Percentiles rank a stretch among this genome's conserved stretches.
Evolutionary conservation across 2,797 vertebrate species (phyloP).

Genomic region (Hemitrygon akajei): DNA sequence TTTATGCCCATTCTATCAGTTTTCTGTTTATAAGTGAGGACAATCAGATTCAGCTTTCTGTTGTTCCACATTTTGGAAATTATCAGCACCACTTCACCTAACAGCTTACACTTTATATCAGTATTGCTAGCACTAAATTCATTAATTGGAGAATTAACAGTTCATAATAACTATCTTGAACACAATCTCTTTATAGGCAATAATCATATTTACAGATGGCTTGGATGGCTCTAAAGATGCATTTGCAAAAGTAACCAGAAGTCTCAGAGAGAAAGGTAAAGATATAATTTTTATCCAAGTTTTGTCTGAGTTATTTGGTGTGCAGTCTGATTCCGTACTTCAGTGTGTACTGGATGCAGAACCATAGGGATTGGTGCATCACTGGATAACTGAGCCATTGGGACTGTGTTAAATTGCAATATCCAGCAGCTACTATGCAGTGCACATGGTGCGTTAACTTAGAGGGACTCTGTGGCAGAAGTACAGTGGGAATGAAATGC

Average conservation of each 20-base stretch:
- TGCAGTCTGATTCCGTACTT: not conserved
- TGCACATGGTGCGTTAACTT: not conserved
- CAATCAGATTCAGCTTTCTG: not conserved
- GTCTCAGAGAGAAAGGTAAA: slow-evolving; percentile 2
- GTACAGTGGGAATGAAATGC: not conserved
- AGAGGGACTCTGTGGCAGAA: not conserved
- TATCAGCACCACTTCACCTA: not conserved
- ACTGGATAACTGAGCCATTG: too few relatives aligned
- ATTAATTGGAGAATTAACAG: not conserved
- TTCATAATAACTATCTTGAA: not conserved
- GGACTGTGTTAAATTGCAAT: too few relatives aligned
- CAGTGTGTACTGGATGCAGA: not conserved
- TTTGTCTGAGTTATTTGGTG: not conserved
- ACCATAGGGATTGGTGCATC: too few relatives aligned
- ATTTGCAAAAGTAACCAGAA: not conserved
- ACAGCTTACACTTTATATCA: not conserved
- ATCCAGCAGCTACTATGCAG: not conserved
- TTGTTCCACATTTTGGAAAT: not conserved
- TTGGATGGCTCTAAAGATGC: not conserved
- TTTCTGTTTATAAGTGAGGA: not conserved
- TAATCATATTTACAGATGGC: slow-evolving; percentile 26
- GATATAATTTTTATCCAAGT: not conserved
- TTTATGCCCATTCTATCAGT: not conserved
- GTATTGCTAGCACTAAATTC: not conserved
- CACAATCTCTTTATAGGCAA: not conserved